A percentile compares a stretch with the other conserved stretches of the same genome.
These are phyloP conservation scores for Sipunculus nudus DNA, from an alignment of 2,888 invertebrate genomes.

Conservation along the genomic window DNA sequence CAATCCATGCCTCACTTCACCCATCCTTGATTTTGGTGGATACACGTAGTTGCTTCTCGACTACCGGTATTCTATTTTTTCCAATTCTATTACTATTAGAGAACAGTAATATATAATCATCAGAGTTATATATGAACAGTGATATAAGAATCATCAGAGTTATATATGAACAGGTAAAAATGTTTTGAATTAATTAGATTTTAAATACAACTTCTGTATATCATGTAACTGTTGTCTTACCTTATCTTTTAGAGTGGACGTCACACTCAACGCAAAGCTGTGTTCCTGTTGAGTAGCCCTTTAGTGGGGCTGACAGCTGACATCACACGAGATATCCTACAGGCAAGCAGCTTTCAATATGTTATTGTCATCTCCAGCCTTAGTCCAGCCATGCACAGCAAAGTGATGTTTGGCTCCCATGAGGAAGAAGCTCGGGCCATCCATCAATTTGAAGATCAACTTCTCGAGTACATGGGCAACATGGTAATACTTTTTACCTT, in stretches of 20 bases:
- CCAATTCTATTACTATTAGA: too few relatives aligned
- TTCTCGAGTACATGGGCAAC: constrained; percentile 73
- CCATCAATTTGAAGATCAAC: constrained; percentile 65
- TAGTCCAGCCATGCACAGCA: constrained; percentile 71
- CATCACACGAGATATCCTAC: constrained; percentile 73
- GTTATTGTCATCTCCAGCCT: constrained; percentile 73
- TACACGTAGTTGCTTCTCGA: too few relatives aligned
- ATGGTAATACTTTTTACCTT: constrained; percentile 68
- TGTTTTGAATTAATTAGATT: too few relatives aligned
- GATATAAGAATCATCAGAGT: too few relatives aligned
- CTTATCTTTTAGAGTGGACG: constrained; percentile 66
- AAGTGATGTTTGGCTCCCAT: constrained; percentile 64
- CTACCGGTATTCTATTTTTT: too few relatives aligned
- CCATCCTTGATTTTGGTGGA: too few relatives aligned
- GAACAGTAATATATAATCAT: too few relatives aligned
- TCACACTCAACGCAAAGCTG: constrained; percentile 69
- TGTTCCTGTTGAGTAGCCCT: constrained; percentile 73
- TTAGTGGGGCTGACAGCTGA: constrained; percentile 71
- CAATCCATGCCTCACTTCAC: too few relatives aligned
- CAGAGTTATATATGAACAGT: too few relatives aligned
- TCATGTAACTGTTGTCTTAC: too few relatives aligned
- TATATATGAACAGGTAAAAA: too few relatives aligned
- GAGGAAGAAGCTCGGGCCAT: constrained; percentile 62
- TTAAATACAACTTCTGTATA: too few relatives aligned
- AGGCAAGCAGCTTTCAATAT: constrained; percentile 73